Evolutionary conservation across 2,113 vertebrate genomes (phyloP).

Genomic region (Smithornis capensis): DNA sequence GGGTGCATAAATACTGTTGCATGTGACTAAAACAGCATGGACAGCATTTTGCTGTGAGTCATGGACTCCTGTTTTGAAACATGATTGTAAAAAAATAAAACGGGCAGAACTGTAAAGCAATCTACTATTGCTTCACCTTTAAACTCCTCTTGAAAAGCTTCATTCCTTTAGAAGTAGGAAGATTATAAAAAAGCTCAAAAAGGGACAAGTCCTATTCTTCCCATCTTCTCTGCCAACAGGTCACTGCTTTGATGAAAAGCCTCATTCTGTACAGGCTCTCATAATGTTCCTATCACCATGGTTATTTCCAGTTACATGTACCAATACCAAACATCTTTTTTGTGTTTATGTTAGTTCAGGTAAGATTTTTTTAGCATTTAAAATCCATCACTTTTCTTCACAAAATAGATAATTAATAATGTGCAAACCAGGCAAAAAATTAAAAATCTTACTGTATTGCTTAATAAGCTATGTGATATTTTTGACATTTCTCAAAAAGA

Average conservation of each 20-base stretch:
- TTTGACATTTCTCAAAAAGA: neutral
- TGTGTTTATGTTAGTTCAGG: neutral
- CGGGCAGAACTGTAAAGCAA: neutral
- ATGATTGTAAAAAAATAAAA: neutral
- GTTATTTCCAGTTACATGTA: neutral
- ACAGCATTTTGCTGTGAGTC: neutral
- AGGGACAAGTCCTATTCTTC: neutral
- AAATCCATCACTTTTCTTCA: neutral
- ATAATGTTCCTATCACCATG: neutral
- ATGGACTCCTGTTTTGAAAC: neutral
- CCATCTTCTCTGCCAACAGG: neutral
- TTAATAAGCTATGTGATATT: neutral
- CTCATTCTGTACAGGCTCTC: neutral
- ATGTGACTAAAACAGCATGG: neutral
- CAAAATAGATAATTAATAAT: neutral
- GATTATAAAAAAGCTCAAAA: neutral
- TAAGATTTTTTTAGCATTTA: neutral
- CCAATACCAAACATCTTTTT: neutral
- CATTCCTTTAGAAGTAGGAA: neutral
- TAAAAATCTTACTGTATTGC: neutral
- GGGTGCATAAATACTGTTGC: accelerated
- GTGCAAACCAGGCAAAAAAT: neutral
- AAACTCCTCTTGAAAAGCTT: neutral
- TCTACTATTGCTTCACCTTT: neutral
- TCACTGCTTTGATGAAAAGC: neutral